Base-by-base conservation (phyloP, 1,140 invertebrate genomes). In the Drosophila santomea region DNA sequence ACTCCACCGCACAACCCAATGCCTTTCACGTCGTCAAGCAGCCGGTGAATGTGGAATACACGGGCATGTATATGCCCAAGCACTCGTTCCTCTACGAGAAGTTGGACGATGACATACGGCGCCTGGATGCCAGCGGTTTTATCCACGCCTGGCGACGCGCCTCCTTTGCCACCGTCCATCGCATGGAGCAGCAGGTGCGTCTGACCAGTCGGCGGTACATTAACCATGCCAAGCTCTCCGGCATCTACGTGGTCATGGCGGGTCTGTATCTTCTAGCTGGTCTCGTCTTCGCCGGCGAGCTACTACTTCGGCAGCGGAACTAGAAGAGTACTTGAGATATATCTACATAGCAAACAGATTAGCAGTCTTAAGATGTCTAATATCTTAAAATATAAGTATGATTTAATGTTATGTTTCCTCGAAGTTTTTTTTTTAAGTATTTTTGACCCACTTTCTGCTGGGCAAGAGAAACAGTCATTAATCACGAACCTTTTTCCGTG, bases 1-100 rank as follows among this genome's bases (percentile, higher is more conserved):
- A 50, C 3, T 60, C 76, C 14, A 48, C 23, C 2, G 41, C 62
- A 7, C 51, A 48, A 0, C 20, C 50, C 8, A 35, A 55, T 0
- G 48, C 15, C 8, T 88, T 63, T 12, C 59, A 71, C 11, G 67
- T 69, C 23, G 23, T 86, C n/a, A 35, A 44, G 7, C 76, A 89
- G 41, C 64, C 69, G 11, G 57, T 88, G 54, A 80, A 89, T 14
- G 35, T 88, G 8, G 84, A 88, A 20, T 86, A 83, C 23, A 28
- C 66, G 8, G 80, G 66, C n/a, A 67, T 88, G 28, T 88, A 89
- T 44, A 80, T 88, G 84, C 84, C 84, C 7, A 88, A 89, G 44
- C 84, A 88, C 15, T 80, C 84, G 10, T 89, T 74, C 36, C 73
- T 88, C 14, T 69, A 57, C 20, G 28, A 56, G 7, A 63, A 77